Conservation (phyloP, 2,888 invertebrate species). For the Pheosia gnoma region DNA sequence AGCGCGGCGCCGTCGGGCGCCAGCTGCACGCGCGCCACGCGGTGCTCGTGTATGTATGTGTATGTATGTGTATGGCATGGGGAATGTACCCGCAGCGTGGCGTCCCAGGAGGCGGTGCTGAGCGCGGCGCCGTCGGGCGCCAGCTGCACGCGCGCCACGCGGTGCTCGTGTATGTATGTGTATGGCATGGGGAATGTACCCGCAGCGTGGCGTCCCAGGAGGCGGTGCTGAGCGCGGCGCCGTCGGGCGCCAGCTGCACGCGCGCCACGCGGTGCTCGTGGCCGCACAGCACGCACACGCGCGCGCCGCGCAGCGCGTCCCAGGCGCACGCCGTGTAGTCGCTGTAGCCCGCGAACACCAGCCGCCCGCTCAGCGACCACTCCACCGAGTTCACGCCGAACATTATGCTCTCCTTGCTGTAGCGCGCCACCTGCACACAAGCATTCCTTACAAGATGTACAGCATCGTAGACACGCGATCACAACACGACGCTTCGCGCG, state of each 20-base stretch:
- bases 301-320: constrained; percentile 97
- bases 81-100: constrained; percentile 75
- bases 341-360: constrained; percentile 99
- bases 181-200: constrained; percentile 82
- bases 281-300: constrained; percentile 95
- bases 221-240: constrained; percentile 98
- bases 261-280: constrained; percentile 98
- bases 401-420: constrained; percentile 97
- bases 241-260: constrained; percentile 97
- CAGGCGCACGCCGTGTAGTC: constrained; percentile 99
- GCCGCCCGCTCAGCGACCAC: constrained; percentile 96
- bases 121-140: constrained; percentile 99
- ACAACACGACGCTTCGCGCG: no score
- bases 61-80: constrained; percentile 9
- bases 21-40: constrained; percentile 95
- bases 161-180: constrained; percentile 93
- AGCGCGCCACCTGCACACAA: constrained; percentile 87
- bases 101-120: constrained; percentile 98
- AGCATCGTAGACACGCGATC: no score
- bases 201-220: constrained; percentile 91
- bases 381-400: constrained; percentile 99
- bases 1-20: constrained; percentile 99
- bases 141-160: constrained; percentile 95
- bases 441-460: no score
- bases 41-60: constrained; percentile 94